phyloP scores from a whole-genome alignment of 2,888 invertebrate species.

The Spisula solida region DNA sequence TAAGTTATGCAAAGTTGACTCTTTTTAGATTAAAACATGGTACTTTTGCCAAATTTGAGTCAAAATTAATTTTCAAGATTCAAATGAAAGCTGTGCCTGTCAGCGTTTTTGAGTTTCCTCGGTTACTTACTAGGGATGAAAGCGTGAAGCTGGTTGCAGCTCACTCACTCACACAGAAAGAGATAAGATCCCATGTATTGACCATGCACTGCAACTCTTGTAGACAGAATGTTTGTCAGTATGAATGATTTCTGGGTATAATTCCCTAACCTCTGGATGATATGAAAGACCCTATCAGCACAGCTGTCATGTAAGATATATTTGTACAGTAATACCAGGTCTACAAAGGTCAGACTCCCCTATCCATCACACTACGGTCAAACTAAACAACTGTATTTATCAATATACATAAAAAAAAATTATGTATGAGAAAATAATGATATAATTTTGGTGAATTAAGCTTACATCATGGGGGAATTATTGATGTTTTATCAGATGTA shows the following conservation, averaged over 20 bases:
- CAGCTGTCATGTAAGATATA: constrained; percentile 17
- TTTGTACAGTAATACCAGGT: neutral
- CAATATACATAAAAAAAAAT: too few species aligned
- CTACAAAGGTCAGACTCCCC: constrained; percentile 25
- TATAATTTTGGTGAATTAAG: neutral
- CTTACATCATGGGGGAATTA: neutral
- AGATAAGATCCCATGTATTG: neutral
- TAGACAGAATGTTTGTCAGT: neutral
- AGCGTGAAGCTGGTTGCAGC: neutral
- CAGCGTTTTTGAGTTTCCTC: too few species aligned
- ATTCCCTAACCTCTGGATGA: constrained; percentile 13
- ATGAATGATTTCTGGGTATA: constrained; percentile 4
- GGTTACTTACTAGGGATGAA: too few species aligned
- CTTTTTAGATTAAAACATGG: too few species aligned
- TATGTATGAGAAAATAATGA: constrained; percentile 22
- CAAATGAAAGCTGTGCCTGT: too few species aligned
- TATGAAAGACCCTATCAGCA: constrained; percentile 3
- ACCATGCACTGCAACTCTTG: neutral
- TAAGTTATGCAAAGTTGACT: too few species aligned
- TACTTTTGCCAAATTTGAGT: too few species aligned
- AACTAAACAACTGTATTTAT: constrained; percentile 21
- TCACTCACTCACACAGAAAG: neutral
- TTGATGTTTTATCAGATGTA: neutral
- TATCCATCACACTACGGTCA: constrained; percentile 35
- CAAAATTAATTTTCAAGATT: too few species aligned